Percentiles rank a stretch among this genome's conserved stretches.
These are phyloP conservation scores for Solenopsis fugax DNA, from an alignment of 1,140 invertebrate species.

Conservation along the genomic window DNA sequence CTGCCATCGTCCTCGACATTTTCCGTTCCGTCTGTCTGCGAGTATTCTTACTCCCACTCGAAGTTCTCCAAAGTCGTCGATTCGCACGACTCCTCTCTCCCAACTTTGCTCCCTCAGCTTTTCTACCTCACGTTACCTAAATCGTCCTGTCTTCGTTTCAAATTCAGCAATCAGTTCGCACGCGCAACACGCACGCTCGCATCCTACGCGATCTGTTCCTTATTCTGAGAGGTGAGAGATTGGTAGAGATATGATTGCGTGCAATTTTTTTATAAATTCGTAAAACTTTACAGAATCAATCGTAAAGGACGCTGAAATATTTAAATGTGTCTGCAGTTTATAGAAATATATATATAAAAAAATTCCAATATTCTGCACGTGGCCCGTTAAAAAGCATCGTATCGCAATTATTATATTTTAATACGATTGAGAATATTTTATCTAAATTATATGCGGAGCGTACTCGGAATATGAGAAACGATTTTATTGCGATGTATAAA, in stretches of 20 bases:
- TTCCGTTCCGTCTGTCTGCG: conserved; percentile 29
- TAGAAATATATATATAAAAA: not conserved
- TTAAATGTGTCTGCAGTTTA: not conserved
- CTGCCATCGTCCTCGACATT: not conserved
- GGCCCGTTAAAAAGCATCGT: not conserved
- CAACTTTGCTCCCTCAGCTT: not conserved
- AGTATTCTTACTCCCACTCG: conserved; percentile 4
- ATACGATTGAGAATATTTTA: not conserved
- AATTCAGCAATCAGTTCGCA: not conserved
- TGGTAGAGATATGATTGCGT: not conserved
- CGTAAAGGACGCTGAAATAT: not conserved
- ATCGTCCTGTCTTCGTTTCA: not conserved
- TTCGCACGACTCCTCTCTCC: not conserved
- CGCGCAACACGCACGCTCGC: not conserved
- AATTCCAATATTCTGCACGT: not conserved
- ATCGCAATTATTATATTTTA: not conserved
- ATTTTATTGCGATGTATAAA: not conserved
- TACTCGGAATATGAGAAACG: not conserved
- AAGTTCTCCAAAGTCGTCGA: conserved; percentile 20
- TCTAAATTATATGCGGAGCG: not conserved
- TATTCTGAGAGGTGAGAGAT: not conserved
- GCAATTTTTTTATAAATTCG: not conserved
- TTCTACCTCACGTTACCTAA: not conserved
- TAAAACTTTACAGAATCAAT: not conserved
- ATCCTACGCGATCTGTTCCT: not conserved